Conservation (phyloP, 2,797 vertebrate genomes). For the Allobates femoralis region DNA sequence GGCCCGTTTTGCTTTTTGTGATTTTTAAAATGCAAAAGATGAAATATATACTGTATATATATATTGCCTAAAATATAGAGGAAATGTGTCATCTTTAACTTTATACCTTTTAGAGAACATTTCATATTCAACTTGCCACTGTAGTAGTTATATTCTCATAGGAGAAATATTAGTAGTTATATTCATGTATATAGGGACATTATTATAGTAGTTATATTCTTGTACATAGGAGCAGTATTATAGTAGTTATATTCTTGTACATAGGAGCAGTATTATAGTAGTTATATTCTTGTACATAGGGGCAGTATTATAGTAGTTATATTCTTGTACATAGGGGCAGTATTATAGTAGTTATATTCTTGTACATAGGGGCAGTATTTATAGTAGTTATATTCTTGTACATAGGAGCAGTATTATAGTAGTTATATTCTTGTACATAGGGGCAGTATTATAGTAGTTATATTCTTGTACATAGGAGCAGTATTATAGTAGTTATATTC, state of each 20-base stretch:
- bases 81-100: no score
- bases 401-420: not conserved
- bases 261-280: not conserved
- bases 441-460: no score
- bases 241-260: conserved; percentile 14
- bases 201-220: conserved; percentile 18
- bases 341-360: conserved; percentile 19
- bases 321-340: not conserved
- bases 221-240: not conserved
- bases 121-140: no score
- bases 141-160: conserved; percentile 7
- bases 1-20: no score
- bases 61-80: no score
- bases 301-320: conserved; percentile 4
- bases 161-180: conserved; percentile 5
- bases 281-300: not conserved
- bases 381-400: no score
- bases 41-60: no score
- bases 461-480: no score
- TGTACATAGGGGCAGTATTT: not conserved
- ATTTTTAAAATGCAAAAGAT: no score
- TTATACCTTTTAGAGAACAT: no score
- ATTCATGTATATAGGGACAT: not conserved
- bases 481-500: conserved; percentile 18
- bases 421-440: not conserved